Evolutionary conservation across 2,797 vertebrate genomes (phyloP).

Genomic region (Amniataba percoides): DNA sequence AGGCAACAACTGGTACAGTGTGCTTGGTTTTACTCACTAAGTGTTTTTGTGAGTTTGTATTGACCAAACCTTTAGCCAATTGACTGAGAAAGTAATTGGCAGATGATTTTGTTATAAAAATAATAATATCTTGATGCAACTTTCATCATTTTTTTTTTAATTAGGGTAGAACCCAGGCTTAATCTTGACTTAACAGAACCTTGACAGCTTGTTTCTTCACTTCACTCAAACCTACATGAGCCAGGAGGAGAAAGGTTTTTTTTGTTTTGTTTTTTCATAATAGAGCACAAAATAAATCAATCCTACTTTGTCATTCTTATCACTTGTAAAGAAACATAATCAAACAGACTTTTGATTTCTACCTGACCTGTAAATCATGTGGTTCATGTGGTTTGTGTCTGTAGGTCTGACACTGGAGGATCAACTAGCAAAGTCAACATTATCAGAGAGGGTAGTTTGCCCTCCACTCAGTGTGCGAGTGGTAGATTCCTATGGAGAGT

Average conservation of each 20-base stretch:
- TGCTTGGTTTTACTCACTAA: background rate
- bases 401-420: conserved; percentile 55
- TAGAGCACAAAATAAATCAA: background rate
- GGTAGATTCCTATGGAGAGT: conserved; percentile 86
- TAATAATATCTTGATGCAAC: no score
- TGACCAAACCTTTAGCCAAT: background rate
- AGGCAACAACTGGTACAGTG: conserved; percentile 51
- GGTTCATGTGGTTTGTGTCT: conserved; percentile 1
- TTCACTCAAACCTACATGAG: no score
- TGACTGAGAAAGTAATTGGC: background rate
- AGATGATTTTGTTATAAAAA: background rate
- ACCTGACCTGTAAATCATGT: background rate
- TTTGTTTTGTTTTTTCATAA: background rate
- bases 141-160: no score
- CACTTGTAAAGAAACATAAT: background rate
- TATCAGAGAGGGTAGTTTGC: conserved; percentile 6
- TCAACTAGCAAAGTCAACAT: conserved; percentile 3
- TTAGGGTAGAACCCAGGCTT: background rate
- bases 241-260: no score
- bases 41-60: background rate
- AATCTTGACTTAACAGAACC: background rate
- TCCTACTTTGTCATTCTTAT: background rate
- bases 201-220: no score
- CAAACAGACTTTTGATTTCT: background rate
- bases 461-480: conserved; percentile 71